Conservation (phyloP, 1,140 invertebrate genomes). For the Mamestra configurata region DNA sequence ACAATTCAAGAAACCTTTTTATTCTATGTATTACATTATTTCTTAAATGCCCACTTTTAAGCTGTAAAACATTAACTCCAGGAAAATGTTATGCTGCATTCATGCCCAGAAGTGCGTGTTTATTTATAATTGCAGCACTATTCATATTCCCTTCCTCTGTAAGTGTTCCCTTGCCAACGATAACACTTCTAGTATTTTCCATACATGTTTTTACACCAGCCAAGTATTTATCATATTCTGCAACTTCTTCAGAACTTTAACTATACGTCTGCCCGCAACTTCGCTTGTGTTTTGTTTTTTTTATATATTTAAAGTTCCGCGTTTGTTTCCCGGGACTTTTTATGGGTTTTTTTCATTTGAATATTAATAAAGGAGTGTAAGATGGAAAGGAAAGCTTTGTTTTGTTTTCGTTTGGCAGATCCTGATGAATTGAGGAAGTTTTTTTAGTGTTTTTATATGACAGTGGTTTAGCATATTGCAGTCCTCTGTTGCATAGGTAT, state of each 20-base stretch:
- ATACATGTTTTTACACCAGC: constrained; percentile 30
- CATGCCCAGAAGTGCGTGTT: neutral
- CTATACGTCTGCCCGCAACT: constrained; percentile 54
- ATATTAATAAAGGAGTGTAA: constrained; percentile 40
- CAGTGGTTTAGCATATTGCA: neutral
- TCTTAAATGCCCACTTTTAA: too few relatives aligned
- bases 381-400: neutral
- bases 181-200: constrained; percentile 10
- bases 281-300: constrained; percentile 34
- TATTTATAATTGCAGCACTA: constrained; percentile 18
- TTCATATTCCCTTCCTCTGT: neutral
- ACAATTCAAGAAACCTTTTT: too few relatives aligned
- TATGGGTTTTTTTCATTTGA: constrained; percentile 43
- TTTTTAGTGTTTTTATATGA: constrained; percentile 27
- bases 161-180: constrained; percentile 35
- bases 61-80: neutral
- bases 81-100: neutral
- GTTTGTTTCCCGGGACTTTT: constrained; percentile 33
- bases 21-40: too few relatives aligned
- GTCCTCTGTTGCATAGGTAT: neutral
- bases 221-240: constrained; percentile 65
- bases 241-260: constrained; percentile 62
- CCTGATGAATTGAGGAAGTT: constrained; percentile 30
- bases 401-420: constrained; percentile 14
- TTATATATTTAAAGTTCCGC: constrained; percentile 30